Base-by-base conservation (phyloP, 1,140 invertebrate species). In the Carcinoscorpius rotundicauda region DNA sequence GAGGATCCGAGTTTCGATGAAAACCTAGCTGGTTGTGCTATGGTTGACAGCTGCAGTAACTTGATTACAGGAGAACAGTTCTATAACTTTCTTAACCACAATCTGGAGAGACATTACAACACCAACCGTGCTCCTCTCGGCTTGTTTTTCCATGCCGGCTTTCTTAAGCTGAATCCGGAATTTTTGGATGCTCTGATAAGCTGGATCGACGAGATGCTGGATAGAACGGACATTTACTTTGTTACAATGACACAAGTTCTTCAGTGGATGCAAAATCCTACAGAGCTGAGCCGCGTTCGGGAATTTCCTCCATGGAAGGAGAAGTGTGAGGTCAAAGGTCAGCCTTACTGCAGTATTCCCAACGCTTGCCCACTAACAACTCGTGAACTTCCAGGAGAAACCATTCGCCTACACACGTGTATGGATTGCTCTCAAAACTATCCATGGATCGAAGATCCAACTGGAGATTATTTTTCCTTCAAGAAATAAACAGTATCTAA, bases 201-300 rank as follows among this genome's bases (percentile, higher is more conserved):
- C 75, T 97, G 93, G 90, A 87, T 97, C 69, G 93, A 97, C 74
- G 93, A 97, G 79, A 84, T 93, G 59, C 78, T 94, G 51, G 80
- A 84, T 65, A 87, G 86, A 64, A 90, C 91, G 66, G 93, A 97
- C 75, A 93, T 95, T 4, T 97, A 94, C 78, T 96, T 97, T 74
- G 91, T 95, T 2, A 97, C 93, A n/a, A 95, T 94, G 88, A 95
- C 91, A 3, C 91, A 87, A 81, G 92, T 96, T 6, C 90, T 97
- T 72, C 92, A 96, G 79, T 97, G 93, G 93, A 96, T 97, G 90
- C 92, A 95, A 78, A 91, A 89, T 68, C 94, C 94, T 55, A 94
- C 91, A 4, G 90, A 95, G 76, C 72, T 94, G 59, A 86, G 88
- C 8, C 85, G 84, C 10, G 82, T 96, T 55, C 82, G 89, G 72